phyloP scores from a whole-genome alignment of 2,888 invertebrate genomes.

The Drosophila setosimentum region DNA sequence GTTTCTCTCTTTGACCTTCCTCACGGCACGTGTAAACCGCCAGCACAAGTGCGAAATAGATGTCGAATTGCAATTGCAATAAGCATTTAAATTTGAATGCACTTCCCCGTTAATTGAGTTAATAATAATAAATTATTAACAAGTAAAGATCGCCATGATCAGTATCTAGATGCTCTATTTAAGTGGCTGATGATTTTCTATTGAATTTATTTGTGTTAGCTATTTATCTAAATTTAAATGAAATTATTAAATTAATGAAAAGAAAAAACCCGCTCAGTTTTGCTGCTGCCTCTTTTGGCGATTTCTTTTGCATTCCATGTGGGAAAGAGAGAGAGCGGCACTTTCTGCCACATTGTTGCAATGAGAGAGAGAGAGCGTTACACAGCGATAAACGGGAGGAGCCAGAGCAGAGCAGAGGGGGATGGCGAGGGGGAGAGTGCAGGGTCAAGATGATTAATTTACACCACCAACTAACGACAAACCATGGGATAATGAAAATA shows the following conservation, averaged over 20 bases:
- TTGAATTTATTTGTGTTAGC: background rate
- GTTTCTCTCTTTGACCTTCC: constrained; percentile 68
- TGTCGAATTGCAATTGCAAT: constrained; percentile 56
- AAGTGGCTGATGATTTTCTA: background rate
- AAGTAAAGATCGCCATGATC: constrained; percentile 10
- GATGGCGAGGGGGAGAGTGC: constrained; percentile 3
- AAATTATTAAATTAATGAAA: background rate
- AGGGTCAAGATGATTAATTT: constrained; percentile 43
- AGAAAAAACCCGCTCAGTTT: constrained; percentile 25
- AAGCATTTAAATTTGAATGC: constrained; percentile 62
- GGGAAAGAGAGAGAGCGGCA: background rate
- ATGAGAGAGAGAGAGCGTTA: background rate
- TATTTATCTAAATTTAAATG: background rate
- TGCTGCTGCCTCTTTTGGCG: constrained; percentile 32
- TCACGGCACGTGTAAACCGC: constrained; percentile 60
- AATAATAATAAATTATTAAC: constrained; percentile 75
- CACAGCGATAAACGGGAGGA: background rate
- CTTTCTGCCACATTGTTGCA: constrained; percentile 11
- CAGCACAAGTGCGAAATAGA: constrained; percentile 40
- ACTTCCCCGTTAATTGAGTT: constrained; percentile 76
- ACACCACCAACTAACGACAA: constrained; percentile 47
- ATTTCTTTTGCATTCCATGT: constrained; percentile 43
- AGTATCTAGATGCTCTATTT: constrained; percentile 15
- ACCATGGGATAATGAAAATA: background rate
- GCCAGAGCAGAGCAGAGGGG: background rate